Evolutionary conservation across 23 tunicate genomes (phyloP).

Genomic region (Trididemnum clinides): DNA sequence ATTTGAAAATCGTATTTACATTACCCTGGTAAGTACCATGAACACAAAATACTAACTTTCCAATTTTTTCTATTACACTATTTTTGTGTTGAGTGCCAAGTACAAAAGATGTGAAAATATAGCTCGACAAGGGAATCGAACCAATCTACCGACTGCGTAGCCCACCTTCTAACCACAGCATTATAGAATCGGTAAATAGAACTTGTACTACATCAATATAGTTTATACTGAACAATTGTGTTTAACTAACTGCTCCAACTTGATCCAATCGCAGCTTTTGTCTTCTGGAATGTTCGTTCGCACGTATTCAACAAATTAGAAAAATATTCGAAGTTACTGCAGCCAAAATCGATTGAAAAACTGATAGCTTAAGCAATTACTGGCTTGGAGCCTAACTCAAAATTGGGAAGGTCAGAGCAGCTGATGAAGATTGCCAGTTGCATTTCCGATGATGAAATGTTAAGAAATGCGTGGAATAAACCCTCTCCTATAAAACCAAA

Average conservation of each 20-base stretch:
- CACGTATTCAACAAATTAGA: slow-evolving; percentile 77
- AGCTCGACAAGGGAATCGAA: too few relatives aligned
- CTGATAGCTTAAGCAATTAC: slow-evolving; percentile 63
- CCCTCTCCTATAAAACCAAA: slow-evolving; percentile 71
- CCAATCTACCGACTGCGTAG: too few relatives aligned
- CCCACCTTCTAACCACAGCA: too few relatives aligned
- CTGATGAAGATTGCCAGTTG: slow-evolving; percentile 52
- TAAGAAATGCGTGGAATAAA: slow-evolving; percentile 52
- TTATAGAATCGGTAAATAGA: too few relatives aligned
- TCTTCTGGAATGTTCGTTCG: slow-evolving; percentile 88
- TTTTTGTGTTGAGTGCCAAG: too few relatives aligned
- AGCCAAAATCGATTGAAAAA: slow-evolving; percentile 70
- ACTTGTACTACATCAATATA: not conserved
- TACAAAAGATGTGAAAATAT: too few relatives aligned
- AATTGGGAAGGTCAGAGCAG: slow-evolving; percentile 73
- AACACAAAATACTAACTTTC: too few relatives aligned
- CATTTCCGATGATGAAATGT: slow-evolving; percentile 59
- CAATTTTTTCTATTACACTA: too few relatives aligned
- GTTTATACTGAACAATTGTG: not conserved
- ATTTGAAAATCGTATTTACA: too few relatives aligned
- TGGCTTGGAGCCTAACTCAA: slow-evolving; percentile 46
- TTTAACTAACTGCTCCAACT: slow-evolving; percentile 74
- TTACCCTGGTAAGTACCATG: too few relatives aligned
- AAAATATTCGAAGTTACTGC: slow-evolving; percentile 76
- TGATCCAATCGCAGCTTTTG: slow-evolving; percentile 63